Percentiles rank a stretch among this genome's conserved stretches.
phyloP scores from a whole-genome alignment of 2,113 vertebrate genomes.

The Podarcis raffonei region DNA sequence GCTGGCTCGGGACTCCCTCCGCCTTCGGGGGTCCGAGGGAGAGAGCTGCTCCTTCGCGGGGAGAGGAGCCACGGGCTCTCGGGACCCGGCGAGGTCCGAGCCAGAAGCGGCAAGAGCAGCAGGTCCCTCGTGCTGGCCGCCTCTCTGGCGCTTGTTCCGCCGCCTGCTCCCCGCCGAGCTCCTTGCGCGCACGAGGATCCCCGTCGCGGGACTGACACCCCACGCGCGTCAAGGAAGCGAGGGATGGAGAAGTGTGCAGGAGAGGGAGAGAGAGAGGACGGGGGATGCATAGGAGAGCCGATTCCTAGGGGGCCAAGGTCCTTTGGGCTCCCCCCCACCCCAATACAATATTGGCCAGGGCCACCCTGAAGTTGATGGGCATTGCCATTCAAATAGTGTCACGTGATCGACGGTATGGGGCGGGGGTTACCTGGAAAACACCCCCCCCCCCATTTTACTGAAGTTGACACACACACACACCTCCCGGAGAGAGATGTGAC shows the following conservation, averaged over 20 bases:
- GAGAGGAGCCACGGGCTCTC: slow-evolving; percentile 23
- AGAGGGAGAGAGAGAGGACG: not conserved
- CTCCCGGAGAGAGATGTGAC: not conserved
- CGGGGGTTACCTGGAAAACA: no score
- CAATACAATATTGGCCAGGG: no score
- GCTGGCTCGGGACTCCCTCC: not conserved
- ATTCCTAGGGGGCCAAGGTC: no score
- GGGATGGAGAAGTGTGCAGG: not conserved
- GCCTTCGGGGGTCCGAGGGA: not conserved
- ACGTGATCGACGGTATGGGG: no score
- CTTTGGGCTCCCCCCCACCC: no score
- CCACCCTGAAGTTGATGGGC: no score
- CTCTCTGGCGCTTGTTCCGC: not conserved
- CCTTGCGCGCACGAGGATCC: not conserved
- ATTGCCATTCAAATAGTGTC: no score
- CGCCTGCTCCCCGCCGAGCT: not conserved
- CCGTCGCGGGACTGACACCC: not conserved
- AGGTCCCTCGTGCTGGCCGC: not conserved
- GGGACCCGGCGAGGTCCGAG: not conserved
- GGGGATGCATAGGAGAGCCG: not conserved
- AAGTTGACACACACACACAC: no score
- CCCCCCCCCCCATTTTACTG: no score
- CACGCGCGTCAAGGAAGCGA: not conserved
- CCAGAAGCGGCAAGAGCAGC: not conserved
- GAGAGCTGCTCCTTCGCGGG: not conserved